phyloP scores from a whole-genome alignment of 2,797 vertebrate genomes.

The Phylloscopus collybita region DNA sequence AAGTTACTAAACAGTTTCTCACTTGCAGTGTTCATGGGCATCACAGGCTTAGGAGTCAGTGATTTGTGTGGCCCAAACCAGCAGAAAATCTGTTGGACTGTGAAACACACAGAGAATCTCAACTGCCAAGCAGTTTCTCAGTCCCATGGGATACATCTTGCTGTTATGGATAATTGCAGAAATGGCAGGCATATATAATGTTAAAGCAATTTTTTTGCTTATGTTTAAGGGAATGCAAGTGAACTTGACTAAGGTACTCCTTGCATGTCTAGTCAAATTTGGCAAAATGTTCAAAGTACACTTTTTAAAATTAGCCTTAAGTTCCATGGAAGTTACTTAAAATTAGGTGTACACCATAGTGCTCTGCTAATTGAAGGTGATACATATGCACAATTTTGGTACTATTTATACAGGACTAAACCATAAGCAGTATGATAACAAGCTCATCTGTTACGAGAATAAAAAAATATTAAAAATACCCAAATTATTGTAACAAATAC shows the following conservation, averaged over 20 bases:
- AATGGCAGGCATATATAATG: not conserved
- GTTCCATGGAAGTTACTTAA: not conserved
- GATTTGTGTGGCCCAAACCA: not conserved
- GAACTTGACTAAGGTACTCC: not conserved
- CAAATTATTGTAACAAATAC: slow-evolving; percentile 27
- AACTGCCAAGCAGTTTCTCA: not conserved
- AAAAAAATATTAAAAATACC: slow-evolving; percentile 31
- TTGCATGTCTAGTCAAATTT: not conserved
- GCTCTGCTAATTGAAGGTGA: not conserved
- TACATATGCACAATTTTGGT: not conserved
- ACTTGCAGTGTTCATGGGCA: not conserved
- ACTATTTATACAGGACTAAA: not conserved
- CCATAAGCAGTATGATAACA: not conserved
- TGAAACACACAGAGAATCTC: not conserved
- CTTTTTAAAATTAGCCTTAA: not conserved
- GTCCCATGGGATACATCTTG: not conserved
- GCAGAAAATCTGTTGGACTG: not conserved
- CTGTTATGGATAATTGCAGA: not conserved
- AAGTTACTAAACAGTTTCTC: not conserved
- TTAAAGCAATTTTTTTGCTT: not conserved
- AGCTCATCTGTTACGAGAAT: not conserved
- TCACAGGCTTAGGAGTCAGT: not conserved
- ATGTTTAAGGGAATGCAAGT: not conserved
- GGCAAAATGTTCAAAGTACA: not conserved
- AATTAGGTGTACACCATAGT: not conserved